phyloP scores from a whole-genome alignment of 1,140 invertebrate genomes.

The Neuroterus valhalla region DNA sequence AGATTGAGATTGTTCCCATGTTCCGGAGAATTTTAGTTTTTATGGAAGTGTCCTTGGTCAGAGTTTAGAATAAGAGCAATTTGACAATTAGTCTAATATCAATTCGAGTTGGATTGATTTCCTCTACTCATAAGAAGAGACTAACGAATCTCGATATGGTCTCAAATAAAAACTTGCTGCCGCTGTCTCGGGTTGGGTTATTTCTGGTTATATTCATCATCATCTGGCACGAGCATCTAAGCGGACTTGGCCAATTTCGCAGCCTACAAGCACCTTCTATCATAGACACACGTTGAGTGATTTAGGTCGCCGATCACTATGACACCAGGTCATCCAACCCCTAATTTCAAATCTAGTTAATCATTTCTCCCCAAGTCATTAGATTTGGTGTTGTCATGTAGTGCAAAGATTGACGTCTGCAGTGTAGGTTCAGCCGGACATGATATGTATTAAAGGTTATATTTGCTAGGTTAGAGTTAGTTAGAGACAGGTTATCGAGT shows the following conservation, averaged over 20 bases:
- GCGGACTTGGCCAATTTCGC: constrained; percentile 25
- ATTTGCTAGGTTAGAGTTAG: neutral
- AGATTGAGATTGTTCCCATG: no score
- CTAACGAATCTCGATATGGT: constrained; percentile 18
- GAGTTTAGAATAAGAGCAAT: no score
- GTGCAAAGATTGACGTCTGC: neutral
- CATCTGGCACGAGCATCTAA: constrained; percentile 27
- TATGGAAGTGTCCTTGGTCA: no score
- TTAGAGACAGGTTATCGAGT: constrained; percentile 54
- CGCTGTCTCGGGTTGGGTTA: constrained; percentile 18
- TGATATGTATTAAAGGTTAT: neutral
- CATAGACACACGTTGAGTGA: constrained; percentile 10
- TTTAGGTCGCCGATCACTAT: constrained; percentile 25
- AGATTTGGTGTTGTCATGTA: neutral
- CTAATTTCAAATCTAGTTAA: constrained; percentile 30
- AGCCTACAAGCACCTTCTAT: constrained; percentile 27
- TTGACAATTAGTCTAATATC: no score
- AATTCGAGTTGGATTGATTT: no score
- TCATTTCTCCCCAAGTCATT: neutral
- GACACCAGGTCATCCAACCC: constrained; percentile 25
- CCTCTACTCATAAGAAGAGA: neutral
- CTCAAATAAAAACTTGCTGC: constrained; percentile 18
- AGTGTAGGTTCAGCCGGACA: neutral
- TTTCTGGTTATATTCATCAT: constrained; percentile 30
- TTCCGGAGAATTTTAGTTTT: no score